These are phyloP conservation scores for Orchestia grillus DNA, from an alignment of 1,140 invertebrate species.

Conservation along the genomic window DNA sequence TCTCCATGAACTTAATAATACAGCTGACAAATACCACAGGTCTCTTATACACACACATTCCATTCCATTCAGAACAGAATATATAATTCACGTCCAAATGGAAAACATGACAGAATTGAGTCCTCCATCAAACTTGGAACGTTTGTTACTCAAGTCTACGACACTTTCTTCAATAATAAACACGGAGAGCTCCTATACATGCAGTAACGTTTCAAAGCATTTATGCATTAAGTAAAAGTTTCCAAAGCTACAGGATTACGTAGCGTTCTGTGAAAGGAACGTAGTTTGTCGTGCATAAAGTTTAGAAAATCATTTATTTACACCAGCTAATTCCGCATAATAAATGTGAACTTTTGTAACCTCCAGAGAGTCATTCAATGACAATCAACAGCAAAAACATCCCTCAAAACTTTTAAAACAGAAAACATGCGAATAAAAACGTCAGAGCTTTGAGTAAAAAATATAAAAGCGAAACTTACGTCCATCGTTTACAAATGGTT, in stretches of 20 bases:
- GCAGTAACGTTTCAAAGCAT: neutral
- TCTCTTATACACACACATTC: neutral
- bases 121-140: neutral
- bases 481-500: too few relatives aligned
- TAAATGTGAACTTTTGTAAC: neutral
- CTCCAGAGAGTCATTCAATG: neutral
- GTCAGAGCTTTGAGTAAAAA: too few relatives aligned
- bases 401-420: neutral
- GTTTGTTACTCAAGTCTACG: neutral
- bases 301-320: neutral
- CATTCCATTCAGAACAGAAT: neutral
- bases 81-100: neutral
- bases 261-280: neutral
- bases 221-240: neutral
- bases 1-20: neutral
- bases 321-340: neutral
- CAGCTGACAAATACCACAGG: neutral
- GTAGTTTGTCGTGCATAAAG: neutral
- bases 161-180: neutral
- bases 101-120: neutral
- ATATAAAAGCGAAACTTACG: too few relatives aligned
- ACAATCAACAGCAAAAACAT: neutral
- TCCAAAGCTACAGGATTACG: neutral
- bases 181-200: neutral
- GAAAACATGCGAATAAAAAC: too few relatives aligned